Conservation (phyloP, 2,888 invertebrate species). For the Argyresthia goedartella region DNA sequence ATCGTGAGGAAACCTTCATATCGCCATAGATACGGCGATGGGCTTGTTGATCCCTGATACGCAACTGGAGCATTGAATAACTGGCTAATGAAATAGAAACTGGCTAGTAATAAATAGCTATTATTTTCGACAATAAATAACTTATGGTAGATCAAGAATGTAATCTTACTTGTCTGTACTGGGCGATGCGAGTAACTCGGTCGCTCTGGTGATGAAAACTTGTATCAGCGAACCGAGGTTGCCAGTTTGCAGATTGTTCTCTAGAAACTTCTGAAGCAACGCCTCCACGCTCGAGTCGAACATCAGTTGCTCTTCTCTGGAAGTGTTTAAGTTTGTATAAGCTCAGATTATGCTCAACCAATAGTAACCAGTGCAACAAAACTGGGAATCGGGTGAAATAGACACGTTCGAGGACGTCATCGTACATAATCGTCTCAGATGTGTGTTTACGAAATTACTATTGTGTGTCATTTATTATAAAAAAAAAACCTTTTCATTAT, state of each 20-base stretch:
- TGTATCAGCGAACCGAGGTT: conserved; percentile 91
- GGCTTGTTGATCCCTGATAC: too few relatives aligned
- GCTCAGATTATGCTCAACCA: neutral
- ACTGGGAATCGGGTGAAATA: neutral
- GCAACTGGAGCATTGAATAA: too few relatives aligned
- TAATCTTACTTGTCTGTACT: conserved; percentile 89
- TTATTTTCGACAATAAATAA: too few relatives aligned
- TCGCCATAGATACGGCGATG: too few relatives aligned
- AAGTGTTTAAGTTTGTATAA: conserved; percentile 18
- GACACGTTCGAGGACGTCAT: neutral
- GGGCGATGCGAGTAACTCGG: conserved; percentile 86
- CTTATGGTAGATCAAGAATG: neutral
- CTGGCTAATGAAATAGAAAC: too few relatives aligned
- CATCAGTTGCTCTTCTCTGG: conserved; percentile 82
- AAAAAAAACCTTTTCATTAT: too few relatives aligned
- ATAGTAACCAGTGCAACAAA: neutral
- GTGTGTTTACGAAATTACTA: too few relatives aligned
- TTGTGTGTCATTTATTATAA: too few relatives aligned
- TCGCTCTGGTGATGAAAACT: conserved; percentile 85
- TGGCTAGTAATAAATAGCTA: too few relatives aligned
- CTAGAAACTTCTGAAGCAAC: conserved; percentile 80
- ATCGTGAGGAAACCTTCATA: too few relatives aligned
- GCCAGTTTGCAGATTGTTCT: conserved; percentile 89
- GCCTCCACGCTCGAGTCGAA: conserved; percentile 85
- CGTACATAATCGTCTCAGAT: too few relatives aligned